Conservation (phyloP, 2,888 invertebrate species). For the Kuschelorhynchus macadamiae region DNA sequence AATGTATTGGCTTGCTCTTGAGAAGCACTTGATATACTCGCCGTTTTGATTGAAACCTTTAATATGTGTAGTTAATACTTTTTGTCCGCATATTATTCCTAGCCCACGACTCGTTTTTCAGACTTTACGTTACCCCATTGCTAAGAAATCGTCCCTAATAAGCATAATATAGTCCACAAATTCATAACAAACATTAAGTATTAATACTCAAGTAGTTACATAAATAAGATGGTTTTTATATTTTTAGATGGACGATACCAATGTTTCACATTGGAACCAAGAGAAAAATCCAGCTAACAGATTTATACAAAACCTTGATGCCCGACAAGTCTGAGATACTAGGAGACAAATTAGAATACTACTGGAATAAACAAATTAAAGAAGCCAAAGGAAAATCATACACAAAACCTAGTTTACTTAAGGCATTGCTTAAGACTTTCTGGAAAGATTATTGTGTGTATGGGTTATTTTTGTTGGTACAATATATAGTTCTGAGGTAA, state of each 20-base stretch:
- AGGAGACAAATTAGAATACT: slow-evolving; percentile 74
- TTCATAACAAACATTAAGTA: too few relatives aligned
- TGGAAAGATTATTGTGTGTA: slow-evolving; percentile 51
- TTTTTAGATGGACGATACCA: slow-evolving; percentile 63
- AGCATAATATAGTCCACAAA: too few relatives aligned
- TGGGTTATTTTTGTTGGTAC: slow-evolving; percentile 53
- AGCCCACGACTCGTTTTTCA: too few relatives aligned
- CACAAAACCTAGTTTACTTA: slow-evolving; percentile 54
- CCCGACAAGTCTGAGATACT: slow-evolving; percentile 75
- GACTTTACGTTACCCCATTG: too few relatives aligned
- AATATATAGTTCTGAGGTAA: slow-evolving; percentile 55
- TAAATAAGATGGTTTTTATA: too few relatives aligned
- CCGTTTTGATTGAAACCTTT: too few relatives aligned
- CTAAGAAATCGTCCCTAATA: too few relatives aligned
- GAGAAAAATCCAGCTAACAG: slow-evolving; percentile 75
- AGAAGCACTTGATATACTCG: too few relatives aligned
- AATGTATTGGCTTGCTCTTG: too few relatives aligned
- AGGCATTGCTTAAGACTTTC: slow-evolving; percentile 53
- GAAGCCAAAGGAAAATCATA: slow-evolving; percentile 35
- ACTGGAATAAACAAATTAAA: slow-evolving; percentile 65
- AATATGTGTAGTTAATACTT: too few relatives aligned
- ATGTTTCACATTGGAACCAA: slow-evolving; percentile 71
- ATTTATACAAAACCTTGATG: slow-evolving; percentile 75
- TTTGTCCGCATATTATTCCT: too few relatives aligned
- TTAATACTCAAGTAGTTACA: background rate